Evolutionary conservation across 2,888 invertebrate genomes (phyloP).

Genomic region (Harpagoxenus sublaevis): DNA sequence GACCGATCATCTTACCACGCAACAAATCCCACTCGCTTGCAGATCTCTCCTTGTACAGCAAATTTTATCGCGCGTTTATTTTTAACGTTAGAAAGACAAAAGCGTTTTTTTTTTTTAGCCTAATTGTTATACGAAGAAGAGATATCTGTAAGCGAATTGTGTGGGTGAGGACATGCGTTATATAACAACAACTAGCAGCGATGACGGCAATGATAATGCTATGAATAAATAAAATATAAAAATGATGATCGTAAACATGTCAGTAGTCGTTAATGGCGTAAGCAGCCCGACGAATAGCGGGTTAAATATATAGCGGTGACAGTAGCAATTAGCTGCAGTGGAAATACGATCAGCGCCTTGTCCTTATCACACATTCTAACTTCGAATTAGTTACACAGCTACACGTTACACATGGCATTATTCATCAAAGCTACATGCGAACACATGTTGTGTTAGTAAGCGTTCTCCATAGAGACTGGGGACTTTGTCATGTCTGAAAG

Average conservation of each 20-base stretch:
- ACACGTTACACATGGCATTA: conserved; percentile 49
- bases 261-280: conserved; percentile 55
- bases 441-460: conserved; percentile 59
- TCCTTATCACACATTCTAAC: conserved; percentile 46
- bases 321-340: conserved; percentile 59
- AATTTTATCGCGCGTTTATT: neutral
- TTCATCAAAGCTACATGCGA: conserved; percentile 68
- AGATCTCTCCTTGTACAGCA: conserved; percentile 39
- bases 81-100: neutral
- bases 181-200: conserved; percentile 51
- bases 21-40: conserved; percentile 51
- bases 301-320: conserved; percentile 54
- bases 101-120: neutral
- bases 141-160: conserved; percentile 46
- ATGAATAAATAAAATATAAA: conserved; percentile 56
- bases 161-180: conserved; percentile 61
- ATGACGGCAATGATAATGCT: conserved; percentile 42
- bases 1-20: neutral
- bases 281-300: conserved; percentile 62
- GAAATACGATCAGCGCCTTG: conserved; percentile 30
- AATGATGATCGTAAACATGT: conserved; percentile 40
- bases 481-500: conserved; percentile 68
- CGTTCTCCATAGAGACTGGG: conserved; percentile 64
- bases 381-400: conserved; percentile 56
- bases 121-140: neutral